Percentiles rank a stretch among this genome's conserved stretches.
phyloP scores from a whole-genome alignment of 2,888 invertebrate genomes.

The Cheilosia impressa region DNA sequence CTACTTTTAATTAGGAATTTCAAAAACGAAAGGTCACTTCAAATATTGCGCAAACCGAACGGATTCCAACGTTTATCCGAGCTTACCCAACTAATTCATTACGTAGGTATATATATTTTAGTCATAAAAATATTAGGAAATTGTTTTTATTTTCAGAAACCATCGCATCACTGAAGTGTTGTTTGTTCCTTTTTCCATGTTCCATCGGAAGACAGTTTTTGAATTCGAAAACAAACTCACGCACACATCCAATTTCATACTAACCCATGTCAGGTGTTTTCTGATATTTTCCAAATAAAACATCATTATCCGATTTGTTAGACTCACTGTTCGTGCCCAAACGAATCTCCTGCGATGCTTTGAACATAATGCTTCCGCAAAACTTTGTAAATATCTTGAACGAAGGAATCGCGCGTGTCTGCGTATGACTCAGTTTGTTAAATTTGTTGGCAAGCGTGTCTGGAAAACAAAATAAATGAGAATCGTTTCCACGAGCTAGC shows the following conservation, averaged over 20 bases:
- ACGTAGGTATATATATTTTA: too few relatives aligned
- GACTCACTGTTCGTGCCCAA: slow-evolving; percentile 78
- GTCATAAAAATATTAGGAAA: too few relatives aligned
- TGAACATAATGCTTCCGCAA: slow-evolving; percentile 79
- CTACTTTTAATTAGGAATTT: too few relatives aligned
- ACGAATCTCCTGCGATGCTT: slow-evolving; percentile 83
- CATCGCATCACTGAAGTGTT: not conserved
- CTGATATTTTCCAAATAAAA: slow-evolving; percentile 82
- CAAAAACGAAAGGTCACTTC: too few relatives aligned
- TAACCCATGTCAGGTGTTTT: slow-evolving; percentile 82
- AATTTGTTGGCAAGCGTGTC: slow-evolving; percentile 35
- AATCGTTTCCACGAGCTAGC: slow-evolving; percentile 1
- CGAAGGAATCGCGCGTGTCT: slow-evolving; percentile 28
- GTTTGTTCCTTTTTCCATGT: not conserved
- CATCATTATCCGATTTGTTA: slow-evolving; percentile 77
- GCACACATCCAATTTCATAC: slow-evolving; percentile 67
- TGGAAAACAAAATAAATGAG: slow-evolving; percentile 42
- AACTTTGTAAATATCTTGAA: slow-evolving; percentile 39
- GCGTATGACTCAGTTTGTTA: slow-evolving; percentile 33
- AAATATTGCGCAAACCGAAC: too few relatives aligned
- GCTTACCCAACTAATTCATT: too few relatives aligned
- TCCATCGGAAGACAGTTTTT: not conserved
- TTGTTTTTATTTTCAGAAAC: too few relatives aligned
- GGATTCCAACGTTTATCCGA: too few relatives aligned
- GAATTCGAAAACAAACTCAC: not conserved